Conservation (phyloP, 2,797 vertebrate species). For the Pangasius mekongensis region DNA sequence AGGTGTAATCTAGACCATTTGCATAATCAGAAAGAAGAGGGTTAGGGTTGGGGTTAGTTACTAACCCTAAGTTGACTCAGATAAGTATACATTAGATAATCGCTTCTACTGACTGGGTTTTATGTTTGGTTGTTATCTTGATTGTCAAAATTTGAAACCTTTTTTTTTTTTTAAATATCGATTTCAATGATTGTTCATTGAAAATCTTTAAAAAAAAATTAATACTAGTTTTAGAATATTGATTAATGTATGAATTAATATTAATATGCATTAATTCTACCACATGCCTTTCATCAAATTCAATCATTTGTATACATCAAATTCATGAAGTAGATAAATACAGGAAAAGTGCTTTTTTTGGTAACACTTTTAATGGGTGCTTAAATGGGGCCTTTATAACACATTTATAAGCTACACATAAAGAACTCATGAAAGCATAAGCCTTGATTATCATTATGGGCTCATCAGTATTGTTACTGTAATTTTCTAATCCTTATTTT, state of each 20-base stretch:
- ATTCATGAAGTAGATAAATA: background rate
- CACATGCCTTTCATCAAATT: background rate
- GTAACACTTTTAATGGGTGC: background rate
- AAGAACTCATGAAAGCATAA: background rate
- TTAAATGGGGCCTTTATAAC: background rate
- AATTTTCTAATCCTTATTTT: background rate
- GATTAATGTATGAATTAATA: background rate
- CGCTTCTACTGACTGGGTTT: background rate
- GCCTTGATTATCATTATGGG: background rate
- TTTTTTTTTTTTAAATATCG: background rate
- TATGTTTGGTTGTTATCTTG: background rate
- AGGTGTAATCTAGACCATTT: too few relatives aligned
- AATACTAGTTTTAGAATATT: background rate
- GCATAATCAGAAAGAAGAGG: too few relatives aligned
- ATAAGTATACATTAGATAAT: background rate
- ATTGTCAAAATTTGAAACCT: background rate
- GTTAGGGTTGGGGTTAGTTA: too few relatives aligned
- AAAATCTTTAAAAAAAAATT: background rate
- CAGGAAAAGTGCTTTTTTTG: background rate
- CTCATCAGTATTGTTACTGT: background rate
- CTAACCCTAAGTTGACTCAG: too few relatives aligned
- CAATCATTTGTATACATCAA: background rate
- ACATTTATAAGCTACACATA: background rate
- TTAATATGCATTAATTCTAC: background rate
- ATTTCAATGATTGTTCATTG: background rate